Conservation (phyloP, 2,888 invertebrate genomes). For the Tanaodytes sp. region DNA sequence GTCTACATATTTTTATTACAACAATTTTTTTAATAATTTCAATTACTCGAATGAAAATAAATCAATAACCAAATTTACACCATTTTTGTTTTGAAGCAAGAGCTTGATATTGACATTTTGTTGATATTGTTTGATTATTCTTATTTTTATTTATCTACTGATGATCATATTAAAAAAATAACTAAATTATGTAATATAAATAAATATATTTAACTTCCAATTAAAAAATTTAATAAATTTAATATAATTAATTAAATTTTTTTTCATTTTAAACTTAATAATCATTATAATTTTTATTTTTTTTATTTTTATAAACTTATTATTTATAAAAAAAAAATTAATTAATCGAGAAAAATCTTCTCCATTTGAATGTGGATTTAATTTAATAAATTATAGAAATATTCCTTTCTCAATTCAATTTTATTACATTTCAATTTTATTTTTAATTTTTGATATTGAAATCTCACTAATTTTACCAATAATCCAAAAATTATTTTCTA, state of each 20-base stretch:
- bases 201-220: slow-evolving; percentile 82
- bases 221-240: slow-evolving; percentile 76
- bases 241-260: too few species aligned
- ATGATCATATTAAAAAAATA: slow-evolving; percentile 77
- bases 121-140: slow-evolving; percentile 78
- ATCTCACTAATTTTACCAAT: slow-evolving; percentile 79
- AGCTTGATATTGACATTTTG: slow-evolving; percentile 82
- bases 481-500: slow-evolving; percentile 67
- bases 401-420: slow-evolving; percentile 78
- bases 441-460: slow-evolving; percentile 84
- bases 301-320: slow-evolving; percentile 74
- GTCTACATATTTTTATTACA: slow-evolving; percentile 65
- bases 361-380: slow-evolving; percentile 80
- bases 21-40: slow-evolving; percentile 47
- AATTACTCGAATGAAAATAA: slow-evolving; percentile 29
- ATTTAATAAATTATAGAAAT: slow-evolving; percentile 74
- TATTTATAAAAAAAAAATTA: too few species aligned
- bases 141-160: slow-evolving; percentile 80
- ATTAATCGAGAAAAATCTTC: slow-evolving; percentile 80
- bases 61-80: slow-evolving; percentile 54
- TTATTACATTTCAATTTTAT: slow-evolving; percentile 80
- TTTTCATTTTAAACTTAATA: too few species aligned
- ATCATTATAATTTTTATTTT: slow-evolving; percentile 58
- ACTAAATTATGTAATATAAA: slow-evolving; percentile 82
- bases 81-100: slow-evolving; percentile 79